phyloP scores from a whole-genome alignment of 1,140 invertebrate genomes.

The Zaprionus kolodkinae region DNA sequence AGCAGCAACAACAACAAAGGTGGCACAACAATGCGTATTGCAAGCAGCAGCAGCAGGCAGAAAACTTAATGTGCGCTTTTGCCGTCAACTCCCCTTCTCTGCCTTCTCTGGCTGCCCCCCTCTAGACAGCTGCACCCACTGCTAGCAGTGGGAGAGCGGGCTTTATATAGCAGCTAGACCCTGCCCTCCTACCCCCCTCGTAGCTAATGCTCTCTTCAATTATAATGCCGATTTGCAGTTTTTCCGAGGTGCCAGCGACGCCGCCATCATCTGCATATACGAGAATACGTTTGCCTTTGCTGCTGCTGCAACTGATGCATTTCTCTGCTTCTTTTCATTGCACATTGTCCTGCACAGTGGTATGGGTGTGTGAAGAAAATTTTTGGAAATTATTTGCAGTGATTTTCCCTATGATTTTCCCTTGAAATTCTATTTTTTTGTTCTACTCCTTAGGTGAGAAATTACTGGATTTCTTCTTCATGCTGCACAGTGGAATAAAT shows the following conservation, averaged over 20 bases:
- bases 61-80: conserved; percentile 74
- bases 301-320: too few relatives aligned
- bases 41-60: conserved; percentile 51
- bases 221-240: conserved; percentile 49
- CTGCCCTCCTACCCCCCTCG: not conserved
- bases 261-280: conserved; percentile 27
- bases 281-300: conserved; percentile 5
- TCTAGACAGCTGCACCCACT: not conserved
- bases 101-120: too few relatives aligned
- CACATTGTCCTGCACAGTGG: conserved; percentile 24
- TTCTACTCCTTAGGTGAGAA: too few relatives aligned
- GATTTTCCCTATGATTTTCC: too few relatives aligned
- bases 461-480: too few relatives aligned
- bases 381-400: too few relatives aligned
- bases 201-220: conserved; percentile 47
- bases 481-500: too few relatives aligned
- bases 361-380: too few relatives aligned
- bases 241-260: conserved; percentile 27
- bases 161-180: not conserved
- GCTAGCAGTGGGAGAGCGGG: not conserved
- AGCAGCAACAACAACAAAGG: conserved; percentile 38
- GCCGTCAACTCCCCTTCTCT: too few relatives aligned
- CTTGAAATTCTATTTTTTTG: too few relatives aligned
- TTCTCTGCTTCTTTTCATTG: not conserved
- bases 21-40: conserved; percentile 55